Evolutionary conservation across 2,113 vertebrate species (phyloP), one percentile per base, ranked within the genome.

Genomic region (Platysteira castanea): DNA sequence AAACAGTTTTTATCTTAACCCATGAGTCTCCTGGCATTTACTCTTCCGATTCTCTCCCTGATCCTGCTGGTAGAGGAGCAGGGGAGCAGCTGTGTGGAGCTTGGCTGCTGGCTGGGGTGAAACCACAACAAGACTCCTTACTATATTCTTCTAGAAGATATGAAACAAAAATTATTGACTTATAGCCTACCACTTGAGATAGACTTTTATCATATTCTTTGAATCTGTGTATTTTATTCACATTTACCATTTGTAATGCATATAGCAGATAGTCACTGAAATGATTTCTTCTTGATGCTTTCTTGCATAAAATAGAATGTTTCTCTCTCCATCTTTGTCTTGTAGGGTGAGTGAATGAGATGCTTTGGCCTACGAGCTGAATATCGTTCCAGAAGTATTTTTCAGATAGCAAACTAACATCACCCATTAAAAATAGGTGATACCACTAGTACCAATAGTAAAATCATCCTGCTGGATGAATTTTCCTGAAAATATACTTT

Each of bases 31-130:
- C 53, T 60, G 31, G 22, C 0, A 0, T 52, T 86, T 77, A 19
- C 14, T 27, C 31, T 67, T 59, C 47, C 0, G 0, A 22, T 52
- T 60, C 9, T 37, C 31, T 68, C 11, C 46, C 53, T 77, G 22
- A 52, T 52, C 27, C 22, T 44, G 6, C 22, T 22, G 15, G 27
- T 68, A 18, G 18, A 52, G 27, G 37, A 77, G 22, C 15, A 31
- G 60, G 27, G 31, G 37, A 68, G 17, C 3, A 44, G 17, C 31
- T 37, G 18, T 0, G 0, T 23, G 18, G 23, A 18, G 5, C 27
- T 68, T 60, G 63, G 37, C 37, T 52, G 11, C 11, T 69, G 54
- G 37, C 26, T 77, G 14, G 11, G 17, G 3, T 77, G 26, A 76
- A 68, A 67, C 3, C 4, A 42, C 37, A 41, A 21, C 21, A 52